phyloP scores from a whole-genome alignment of 2,888 invertebrate genomes.

The Rhaphigaster nebulosa region DNA sequence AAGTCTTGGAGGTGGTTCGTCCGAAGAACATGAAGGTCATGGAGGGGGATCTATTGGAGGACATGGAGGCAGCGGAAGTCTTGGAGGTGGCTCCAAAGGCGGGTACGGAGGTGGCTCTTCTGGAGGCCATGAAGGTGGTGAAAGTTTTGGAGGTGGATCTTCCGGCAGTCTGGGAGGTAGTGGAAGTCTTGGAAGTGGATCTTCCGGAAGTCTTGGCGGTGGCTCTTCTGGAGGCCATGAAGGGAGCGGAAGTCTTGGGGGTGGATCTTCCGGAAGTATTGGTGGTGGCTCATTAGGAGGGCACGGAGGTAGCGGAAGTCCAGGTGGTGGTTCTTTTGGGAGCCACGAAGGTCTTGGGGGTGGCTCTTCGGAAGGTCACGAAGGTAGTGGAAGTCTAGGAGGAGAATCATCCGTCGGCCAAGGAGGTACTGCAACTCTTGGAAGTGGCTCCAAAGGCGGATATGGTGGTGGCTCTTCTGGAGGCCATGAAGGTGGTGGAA shows the following conservation, averaged over 20 bases:
- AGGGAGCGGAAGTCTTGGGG: background rate
- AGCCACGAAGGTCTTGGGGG: no score
- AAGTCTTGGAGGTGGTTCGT: background rate
- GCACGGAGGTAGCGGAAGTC: no score
- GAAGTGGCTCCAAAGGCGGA: background rate
- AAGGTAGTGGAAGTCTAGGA: background rate
- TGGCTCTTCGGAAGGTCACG: no score
- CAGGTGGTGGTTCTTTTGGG: no score
- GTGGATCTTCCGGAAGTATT: no score
- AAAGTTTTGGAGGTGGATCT: background rate
- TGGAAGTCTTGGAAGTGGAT: background rate
- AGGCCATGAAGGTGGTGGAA: background rate
- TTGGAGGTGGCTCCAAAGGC: background rate
- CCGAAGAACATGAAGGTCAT: background rate
- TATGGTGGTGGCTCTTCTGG: background rate
- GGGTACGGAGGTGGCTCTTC: background rate
- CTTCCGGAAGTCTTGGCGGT: background rate
- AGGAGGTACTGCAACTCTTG: background rate
- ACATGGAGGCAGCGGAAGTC: background rate
- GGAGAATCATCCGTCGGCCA: background rate
- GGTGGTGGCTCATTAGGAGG: no score
- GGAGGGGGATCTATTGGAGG: background rate
- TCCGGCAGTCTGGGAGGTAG: background rate
- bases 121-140: background rate
- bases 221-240: background rate